Evolutionary conservation across 23 tunicate genomes (phyloP).

Genomic region (Clavelina lepadiformis): DNA sequence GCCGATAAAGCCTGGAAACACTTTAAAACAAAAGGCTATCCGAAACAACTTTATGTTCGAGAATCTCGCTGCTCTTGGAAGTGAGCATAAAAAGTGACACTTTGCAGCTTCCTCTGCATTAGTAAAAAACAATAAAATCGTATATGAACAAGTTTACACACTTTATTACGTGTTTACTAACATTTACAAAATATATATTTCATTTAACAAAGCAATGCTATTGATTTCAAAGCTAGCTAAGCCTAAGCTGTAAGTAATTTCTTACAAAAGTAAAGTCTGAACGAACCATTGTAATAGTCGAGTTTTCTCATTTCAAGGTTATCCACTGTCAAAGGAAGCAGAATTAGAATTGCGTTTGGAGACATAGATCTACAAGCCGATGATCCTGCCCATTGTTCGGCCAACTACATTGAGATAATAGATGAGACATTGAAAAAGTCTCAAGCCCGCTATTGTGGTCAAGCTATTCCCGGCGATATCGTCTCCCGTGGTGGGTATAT

Average conservation of each 20-base stretch:
- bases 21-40: conserved; percentile 48
- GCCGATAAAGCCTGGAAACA: conserved; percentile 52
- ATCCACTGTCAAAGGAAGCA: conserved; percentile 11
- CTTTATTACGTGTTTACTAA: neutral
- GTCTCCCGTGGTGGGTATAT: conserved; percentile 65
- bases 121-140: neutral
- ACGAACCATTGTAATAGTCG: neutral
- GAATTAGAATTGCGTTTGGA: conserved; percentile 58
- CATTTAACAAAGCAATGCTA: no score
- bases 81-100: conserved; percentile 22
- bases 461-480: conserved; percentile 45
- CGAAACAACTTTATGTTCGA: conserved; percentile 33
- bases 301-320: conserved; percentile 1
- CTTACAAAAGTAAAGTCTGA: no score
- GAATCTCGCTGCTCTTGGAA: conserved; percentile 83
- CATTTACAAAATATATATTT: no score
- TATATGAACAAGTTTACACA: neutral
- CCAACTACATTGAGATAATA: conserved; percentile 63
- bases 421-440: conserved; percentile 46
- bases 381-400: conserved; percentile 56
- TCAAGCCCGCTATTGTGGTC: conserved; percentile 70
- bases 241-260: no score
- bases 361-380: conserved; percentile 48
- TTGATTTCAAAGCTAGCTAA: no score
- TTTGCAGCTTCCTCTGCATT: neutral